phyloP scores from a whole-genome alignment of 2,113 vertebrate genomes.

The Melanerpes aurifrons region DNA sequence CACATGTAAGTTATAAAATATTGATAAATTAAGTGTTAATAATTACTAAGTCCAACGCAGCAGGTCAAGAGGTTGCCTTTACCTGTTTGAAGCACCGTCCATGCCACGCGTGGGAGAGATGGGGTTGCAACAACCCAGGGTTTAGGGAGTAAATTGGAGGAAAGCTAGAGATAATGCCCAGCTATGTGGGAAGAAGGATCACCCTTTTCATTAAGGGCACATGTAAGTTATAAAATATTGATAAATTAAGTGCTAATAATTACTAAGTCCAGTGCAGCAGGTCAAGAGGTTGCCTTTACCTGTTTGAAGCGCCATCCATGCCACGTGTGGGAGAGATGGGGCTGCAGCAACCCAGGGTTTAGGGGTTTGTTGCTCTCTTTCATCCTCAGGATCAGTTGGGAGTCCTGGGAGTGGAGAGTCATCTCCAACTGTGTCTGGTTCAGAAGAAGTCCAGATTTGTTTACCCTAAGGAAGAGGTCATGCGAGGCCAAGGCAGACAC shows the following conservation, averaged over 20 bases:
- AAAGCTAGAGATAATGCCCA: background rate
- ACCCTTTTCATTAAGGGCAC: background rate
- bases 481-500: conserved; percentile 9
- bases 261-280: background rate
- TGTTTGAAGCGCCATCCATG: background rate
- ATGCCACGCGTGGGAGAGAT: background rate
- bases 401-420: background rate
- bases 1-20: background rate
- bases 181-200: background rate
- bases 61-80: background rate
- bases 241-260: background rate
- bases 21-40: background rate
- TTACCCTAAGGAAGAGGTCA: conserved; percentile 47
- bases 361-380: background rate
- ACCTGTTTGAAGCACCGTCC: background rate
- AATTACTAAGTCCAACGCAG: background rate
- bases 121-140: background rate
- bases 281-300: background rate
- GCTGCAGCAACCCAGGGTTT: background rate
- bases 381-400: background rate
- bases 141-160: background rate
- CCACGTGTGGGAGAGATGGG: background rate
- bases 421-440: background rate
- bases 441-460: conserved; percentile 32
- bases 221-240: background rate